A percentile compares a stretch with the other conserved stretches of the same genome.
phyloP scores from a whole-genome alignment of 2,113 vertebrate genomes.

The Ploceus nigricollis region DNA sequence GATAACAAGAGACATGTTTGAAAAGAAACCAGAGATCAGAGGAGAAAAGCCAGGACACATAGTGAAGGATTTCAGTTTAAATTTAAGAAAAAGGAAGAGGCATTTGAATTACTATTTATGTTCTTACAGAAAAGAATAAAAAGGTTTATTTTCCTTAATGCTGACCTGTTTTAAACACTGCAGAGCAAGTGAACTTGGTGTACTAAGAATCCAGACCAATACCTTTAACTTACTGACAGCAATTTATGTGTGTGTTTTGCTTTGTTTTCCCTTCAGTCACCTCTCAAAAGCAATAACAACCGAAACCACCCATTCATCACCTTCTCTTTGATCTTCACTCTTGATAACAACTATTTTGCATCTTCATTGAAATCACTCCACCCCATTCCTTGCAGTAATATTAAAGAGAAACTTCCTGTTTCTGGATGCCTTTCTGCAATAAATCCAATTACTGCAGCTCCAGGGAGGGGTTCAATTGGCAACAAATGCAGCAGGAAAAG shows the following conservation, averaged over 20 bases:
- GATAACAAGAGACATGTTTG: not conserved
- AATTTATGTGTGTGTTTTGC: not conserved
- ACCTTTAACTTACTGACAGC: not conserved
- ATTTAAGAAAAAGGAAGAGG: not conserved
- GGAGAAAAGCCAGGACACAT: not conserved
- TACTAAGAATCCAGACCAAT: not conserved
- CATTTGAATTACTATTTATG: not conserved
- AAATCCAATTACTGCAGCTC: not conserved
- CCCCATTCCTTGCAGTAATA: constrained; percentile 41
- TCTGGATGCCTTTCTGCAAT: not conserved
- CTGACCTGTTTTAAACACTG: not conserved
- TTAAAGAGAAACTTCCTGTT: constrained; percentile 36
- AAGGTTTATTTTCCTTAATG: not conserved
- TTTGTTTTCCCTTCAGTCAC: constrained; percentile 11
- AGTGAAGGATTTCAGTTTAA: not conserved
- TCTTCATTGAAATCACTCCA: constrained; percentile 15
- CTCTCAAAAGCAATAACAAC: constrained; percentile 18
- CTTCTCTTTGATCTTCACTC: constrained; percentile 17
- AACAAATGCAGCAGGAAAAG: not conserved
- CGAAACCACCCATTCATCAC: constrained; percentile 3
- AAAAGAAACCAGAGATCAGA: not conserved
- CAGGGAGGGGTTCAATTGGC: not conserved
- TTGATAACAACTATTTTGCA: constrained; percentile 3
- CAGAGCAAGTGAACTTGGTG: not conserved
- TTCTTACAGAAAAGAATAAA: not conserved